Base-by-base conservation (phyloP, 2,888 invertebrate species). In the Sphaeridia pumilis region DNA sequence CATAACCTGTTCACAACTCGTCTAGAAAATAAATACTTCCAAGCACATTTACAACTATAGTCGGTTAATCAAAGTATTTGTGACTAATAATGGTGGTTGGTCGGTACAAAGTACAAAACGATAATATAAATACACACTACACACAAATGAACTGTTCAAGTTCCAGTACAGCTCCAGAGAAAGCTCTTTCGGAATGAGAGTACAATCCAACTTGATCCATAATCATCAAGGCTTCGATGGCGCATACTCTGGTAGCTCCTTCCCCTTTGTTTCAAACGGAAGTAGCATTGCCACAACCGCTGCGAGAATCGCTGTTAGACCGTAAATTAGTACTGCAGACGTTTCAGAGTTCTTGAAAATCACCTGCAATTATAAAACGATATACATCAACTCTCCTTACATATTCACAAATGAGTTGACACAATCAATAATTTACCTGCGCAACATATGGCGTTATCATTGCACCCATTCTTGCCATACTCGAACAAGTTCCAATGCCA, bases 361-460 rank as follows among this genome's bases (percentile, higher is more conserved):
- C 28, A 85, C 84, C 83, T 84, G 71, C 2, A 49, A 49, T 27
- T 48, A 48, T 22, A 28, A 20, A 31, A 31, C 14, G 14, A 20
- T 38, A 41, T n/a, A 43, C 25, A 45, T n/a, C 14, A 4, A 28
- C 24, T 4, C 28, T 12, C 34, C n/a, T 7, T 31, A 34, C 35
- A 38, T 24, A 31, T 46, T 27, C 22, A 17, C 14, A 35, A 46
- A 50, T 28, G 12, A 7, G 12, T 34, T 31, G 5, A 12, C 31
- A 42, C 17, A 7, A 38, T 38, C 17, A 38, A 7, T 17, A 38
- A 38, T 12, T 69, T 64, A 87, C 89, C 79, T 93, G 92, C 3
- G 93, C 92, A 2, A 94, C 82, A 67, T 92, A 92, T 0, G 93
- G 93, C 0, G 93, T 93, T 17, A 87, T 73, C 85, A 94, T 92